Conservation (phyloP, 1,140 invertebrate genomes). For the Notospermus geniculatus region DNA sequence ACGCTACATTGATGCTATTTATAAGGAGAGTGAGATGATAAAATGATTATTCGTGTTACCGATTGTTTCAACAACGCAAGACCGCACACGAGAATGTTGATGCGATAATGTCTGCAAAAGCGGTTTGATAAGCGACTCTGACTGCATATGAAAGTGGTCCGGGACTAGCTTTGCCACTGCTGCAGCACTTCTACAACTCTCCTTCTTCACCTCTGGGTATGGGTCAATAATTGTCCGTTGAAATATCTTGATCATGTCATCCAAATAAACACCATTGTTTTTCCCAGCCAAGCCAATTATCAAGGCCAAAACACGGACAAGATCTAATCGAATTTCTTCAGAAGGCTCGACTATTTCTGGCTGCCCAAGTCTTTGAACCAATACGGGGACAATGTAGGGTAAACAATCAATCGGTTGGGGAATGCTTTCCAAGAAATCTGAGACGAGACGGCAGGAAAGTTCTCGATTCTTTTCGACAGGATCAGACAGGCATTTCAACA, state of each 20-base stretch:
- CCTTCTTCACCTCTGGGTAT: slow-evolving; percentile 75
- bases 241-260: slow-evolving; percentile 74
- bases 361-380: slow-evolving; percentile 73
- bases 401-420: slow-evolving; percentile 61
- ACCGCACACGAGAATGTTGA: slow-evolving; percentile 77
- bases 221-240: slow-evolving; percentile 70
- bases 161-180: slow-evolving; percentile 64
- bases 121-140: slow-evolving; percentile 71
- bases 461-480: slow-evolving; percentile 55
- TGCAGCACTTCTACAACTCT: slow-evolving; percentile 70
- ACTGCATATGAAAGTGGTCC: slow-evolving; percentile 71
- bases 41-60: slow-evolving; percentile 52
- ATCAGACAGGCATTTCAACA: slow-evolving; percentile 51
- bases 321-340: slow-evolving; percentile 78
- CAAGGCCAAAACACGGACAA: slow-evolving; percentile 65
- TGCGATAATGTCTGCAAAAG: slow-evolving; percentile 71
- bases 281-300: slow-evolving; percentile 68
- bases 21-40: no score
- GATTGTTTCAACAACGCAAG: slow-evolving; percentile 70
- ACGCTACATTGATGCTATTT: no score
- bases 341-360: slow-evolving; percentile 76
- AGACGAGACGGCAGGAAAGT: slow-evolving; percentile 36
- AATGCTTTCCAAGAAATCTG: slow-evolving; percentile 32
- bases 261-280: slow-evolving; percentile 66
- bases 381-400: slow-evolving; percentile 71